Percentiles rank a stretch among this genome's conserved stretches.
Evolutionary conservation across 2,888 invertebrate species (phyloP).

Genomic region (Rhingia campestris): DNA sequence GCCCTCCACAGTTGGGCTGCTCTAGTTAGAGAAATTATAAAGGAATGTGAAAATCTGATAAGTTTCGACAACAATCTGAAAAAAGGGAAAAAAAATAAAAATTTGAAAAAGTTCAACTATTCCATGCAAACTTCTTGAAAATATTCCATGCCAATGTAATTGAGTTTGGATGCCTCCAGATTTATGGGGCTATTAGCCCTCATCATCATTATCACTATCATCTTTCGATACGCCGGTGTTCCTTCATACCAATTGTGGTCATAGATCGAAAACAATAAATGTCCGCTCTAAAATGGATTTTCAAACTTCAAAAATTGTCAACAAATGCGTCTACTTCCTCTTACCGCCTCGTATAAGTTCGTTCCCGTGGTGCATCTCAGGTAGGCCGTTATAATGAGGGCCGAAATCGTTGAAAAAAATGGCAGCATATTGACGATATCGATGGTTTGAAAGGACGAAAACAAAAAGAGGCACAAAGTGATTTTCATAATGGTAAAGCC

Average conservation of each 20-base stretch:
- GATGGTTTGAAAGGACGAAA: slow-evolving; percentile 15
- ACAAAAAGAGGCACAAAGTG: background rate
- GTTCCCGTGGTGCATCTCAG: slow-evolving; percentile 21
- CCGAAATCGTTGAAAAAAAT: background rate
- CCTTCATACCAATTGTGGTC: slow-evolving; percentile 51
- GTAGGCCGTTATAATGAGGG: background rate
- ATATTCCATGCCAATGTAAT: no score
- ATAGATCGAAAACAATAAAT: slow-evolving; percentile 35
- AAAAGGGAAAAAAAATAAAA: no score
- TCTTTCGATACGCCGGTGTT: slow-evolving; percentile 30
- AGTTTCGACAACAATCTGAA: no score
- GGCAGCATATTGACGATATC: background rate
- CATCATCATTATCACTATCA: slow-evolving; percentile 36
- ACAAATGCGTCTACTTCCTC: background rate
- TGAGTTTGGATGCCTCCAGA: no score
- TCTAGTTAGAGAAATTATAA: no score
- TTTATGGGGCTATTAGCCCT: no score
- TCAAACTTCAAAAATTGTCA: background rate
- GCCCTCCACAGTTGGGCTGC: no score
- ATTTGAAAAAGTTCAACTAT: no score
- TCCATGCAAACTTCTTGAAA: no score
- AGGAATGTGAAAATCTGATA: no score
- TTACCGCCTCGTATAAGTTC: slow-evolving; percentile 32
- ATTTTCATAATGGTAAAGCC: slow-evolving; percentile 17
- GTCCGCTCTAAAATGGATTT: slow-evolving; percentile 6